Base-by-base conservation (phyloP, 2,888 invertebrate genomes). In the Apoda limacodes region DNA sequence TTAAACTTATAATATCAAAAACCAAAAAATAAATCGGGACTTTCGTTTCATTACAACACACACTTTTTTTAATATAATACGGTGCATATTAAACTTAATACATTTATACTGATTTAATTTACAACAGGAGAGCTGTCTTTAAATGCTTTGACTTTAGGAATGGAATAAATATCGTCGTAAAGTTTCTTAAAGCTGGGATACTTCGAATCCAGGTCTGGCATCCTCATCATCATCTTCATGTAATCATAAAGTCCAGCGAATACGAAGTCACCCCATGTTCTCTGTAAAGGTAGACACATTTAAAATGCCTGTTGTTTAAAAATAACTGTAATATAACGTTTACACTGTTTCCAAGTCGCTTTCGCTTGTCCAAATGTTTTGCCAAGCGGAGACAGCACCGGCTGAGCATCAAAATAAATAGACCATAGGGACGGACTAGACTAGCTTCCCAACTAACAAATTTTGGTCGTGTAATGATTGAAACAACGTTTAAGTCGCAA, bases 251-350 rank as follows among this genome's bases (percentile, higher is more conserved):
- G 39, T 1, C 68, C 69, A 1, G 67, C 48, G 33, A 68, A 66
- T 9, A 61, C 20, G 27, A 81, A 52, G 35, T 82, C 81, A 1
- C 55, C 70, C 71, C 74, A 81, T 1, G 72, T 68, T n/a, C 72
- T 35, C 75, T 80, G 53, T 10, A 53, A n/a, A n/a, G n/a, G n/a
- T n/a, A n/a, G n/a, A n/a, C n/a, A n/a, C n/a, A n/a, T n/a, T n/a
- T n/a, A n/a, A n/a, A n/a, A n/a, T n/a, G n/a, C n/a, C n/a, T n/a
- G n/a, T n/a, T n/a, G n/a, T n/a, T n/a, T n/a, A n/a, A n/a, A n/a
- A n/a, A n/a, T n/a, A n/a, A n/a, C n/a, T n/a, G n/a, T n/a, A n/a
- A n/a, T n/a, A n/a, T n/a, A n/a, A n/a, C n/a, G n/a, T n/a, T n/a
- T n/a, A n/a, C n/a, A n/a, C n/a, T n/a, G n/a, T n/a, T n/a, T n/a